These are phyloP conservation scores for Eupithecia pulchellata DNA, from an alignment of 2,888 invertebrate genomes.

Conservation along the genomic window DNA sequence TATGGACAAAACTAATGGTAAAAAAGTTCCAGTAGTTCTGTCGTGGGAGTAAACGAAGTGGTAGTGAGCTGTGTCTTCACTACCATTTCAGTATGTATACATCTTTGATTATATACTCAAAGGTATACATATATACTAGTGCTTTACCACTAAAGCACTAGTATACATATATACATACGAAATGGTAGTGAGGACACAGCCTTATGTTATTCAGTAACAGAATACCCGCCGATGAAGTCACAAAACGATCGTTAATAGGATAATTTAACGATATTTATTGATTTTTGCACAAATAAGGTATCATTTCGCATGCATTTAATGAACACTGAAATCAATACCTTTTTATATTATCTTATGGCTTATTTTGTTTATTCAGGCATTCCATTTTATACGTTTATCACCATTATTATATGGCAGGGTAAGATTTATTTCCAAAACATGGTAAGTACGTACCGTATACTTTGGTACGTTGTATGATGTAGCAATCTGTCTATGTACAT, in stretches of 20 bases:
- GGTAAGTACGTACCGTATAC: no score
- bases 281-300: conserved; percentile 25
- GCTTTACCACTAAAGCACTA: no score
- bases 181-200: conserved; percentile 17
- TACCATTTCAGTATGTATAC: no score
- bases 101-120: no score
- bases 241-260: conserved; percentile 32
- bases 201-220: conserved; percentile 31
- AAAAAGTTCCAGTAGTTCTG: no score
- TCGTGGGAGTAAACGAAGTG: no score
- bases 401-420: not conserved
- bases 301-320: conserved; percentile 24
- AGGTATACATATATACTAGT: no score
- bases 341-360: conserved; percentile 7
- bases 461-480: no score
- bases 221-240: conserved; percentile 27
- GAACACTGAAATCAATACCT: conserved; percentile 4
- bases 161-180: not conserved
- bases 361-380: conserved; percentile 8
- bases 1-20: no score
- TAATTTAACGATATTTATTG: conserved; percentile 36
- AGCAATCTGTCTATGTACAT: no score
- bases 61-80: no score
- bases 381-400: not conserved
- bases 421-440: no score